Evolutionary conservation across 2,797 vertebrate species (phyloP).

Genomic region (Echiichthys vipera): DNA sequence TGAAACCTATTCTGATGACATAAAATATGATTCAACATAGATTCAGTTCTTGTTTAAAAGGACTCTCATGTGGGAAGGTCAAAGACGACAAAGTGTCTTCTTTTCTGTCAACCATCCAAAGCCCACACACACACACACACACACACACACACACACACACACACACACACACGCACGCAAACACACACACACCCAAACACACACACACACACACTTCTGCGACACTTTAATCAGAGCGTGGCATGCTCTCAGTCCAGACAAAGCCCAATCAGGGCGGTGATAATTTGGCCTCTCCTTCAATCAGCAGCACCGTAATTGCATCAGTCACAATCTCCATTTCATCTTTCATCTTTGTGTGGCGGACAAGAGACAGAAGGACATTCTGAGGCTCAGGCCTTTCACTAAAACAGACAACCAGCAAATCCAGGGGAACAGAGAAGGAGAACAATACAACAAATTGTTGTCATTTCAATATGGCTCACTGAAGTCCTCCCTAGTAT

Average conservation of each 20-base stretch:
- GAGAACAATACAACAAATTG: constrained; percentile 74
- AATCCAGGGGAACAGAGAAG: constrained; percentile 53
- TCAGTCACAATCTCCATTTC: constrained; percentile 87
- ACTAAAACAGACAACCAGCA: constrained; percentile 75
- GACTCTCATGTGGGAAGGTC: constrained; percentile 70
- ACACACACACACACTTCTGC: constrained; percentile 54
- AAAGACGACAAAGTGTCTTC: constrained; percentile 65
- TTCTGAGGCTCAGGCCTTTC: constrained; percentile 68
- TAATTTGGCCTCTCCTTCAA: constrained; percentile 89
- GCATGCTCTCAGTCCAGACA: constrained; percentile 83
- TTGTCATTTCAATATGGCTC: constrained; percentile 68
- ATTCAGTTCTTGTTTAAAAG: constrained; percentile 49
- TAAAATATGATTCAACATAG: constrained; percentile 39
- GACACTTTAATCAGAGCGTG: constrained; percentile 86
- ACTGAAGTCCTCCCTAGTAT: constrained; percentile 42
- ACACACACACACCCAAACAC: constrained; percentile 40
- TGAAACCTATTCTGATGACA: constrained; percentile 15
- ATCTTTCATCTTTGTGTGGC: constrained; percentile 82
- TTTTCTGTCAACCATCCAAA: constrained; percentile 39
- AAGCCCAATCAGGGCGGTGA: constrained; percentile 85
- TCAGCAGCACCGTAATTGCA: constrained; percentile 86
- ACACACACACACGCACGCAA: constrained; percentile 40
- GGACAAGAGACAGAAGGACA: constrained; percentile 77
- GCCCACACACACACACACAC: constrained; percentile 47
- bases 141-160: constrained; percentile 40